Conservation (phyloP, 2,888 invertebrate species). For the Cylloceria caligata region DNA sequence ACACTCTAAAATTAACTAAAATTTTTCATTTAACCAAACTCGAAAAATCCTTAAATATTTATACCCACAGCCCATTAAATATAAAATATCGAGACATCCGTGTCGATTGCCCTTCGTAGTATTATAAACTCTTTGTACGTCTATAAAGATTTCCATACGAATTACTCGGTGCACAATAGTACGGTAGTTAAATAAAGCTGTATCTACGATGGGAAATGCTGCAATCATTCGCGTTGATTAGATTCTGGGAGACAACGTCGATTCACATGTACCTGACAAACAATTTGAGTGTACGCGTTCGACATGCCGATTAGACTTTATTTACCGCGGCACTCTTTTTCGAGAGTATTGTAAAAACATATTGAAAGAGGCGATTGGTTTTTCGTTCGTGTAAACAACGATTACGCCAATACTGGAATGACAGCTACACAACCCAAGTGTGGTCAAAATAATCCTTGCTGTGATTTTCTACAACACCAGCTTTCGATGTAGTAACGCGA, state of each 20-base stretch:
- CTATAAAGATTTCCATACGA: not conserved
- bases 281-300: slow-evolving; percentile 23
- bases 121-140: not conserved
- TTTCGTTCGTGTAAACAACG: slow-evolving; percentile 42
- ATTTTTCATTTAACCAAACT: no score
- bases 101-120: not conserved
- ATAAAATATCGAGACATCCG: not conserved
- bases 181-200: slow-evolving; percentile 19
- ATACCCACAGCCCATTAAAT: not conserved
- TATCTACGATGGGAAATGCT: not conserved
- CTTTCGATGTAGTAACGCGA: not conserved
- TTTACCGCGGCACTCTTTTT: slow-evolving; percentile 21
- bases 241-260: slow-evolving; percentile 39
- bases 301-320: slow-evolving; percentile 36
- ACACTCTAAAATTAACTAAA: no score
- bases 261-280: slow-evolving; percentile 29
- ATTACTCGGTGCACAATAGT: not conserved
- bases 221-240: slow-evolving; percentile 37
- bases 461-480: not conserved
- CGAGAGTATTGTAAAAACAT: slow-evolving; percentile 39
- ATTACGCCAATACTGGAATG: slow-evolving; percentile 8
- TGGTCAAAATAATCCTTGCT: not conserved
- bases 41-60: no score
- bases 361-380: slow-evolving; percentile 57
- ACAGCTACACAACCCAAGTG: not conserved